Percentiles rank a stretch among this genome's conserved stretches.
Evolutionary conservation across 2,888 invertebrate genomes (phyloP).

Genomic region (Pyralis farinalis): DNA sequence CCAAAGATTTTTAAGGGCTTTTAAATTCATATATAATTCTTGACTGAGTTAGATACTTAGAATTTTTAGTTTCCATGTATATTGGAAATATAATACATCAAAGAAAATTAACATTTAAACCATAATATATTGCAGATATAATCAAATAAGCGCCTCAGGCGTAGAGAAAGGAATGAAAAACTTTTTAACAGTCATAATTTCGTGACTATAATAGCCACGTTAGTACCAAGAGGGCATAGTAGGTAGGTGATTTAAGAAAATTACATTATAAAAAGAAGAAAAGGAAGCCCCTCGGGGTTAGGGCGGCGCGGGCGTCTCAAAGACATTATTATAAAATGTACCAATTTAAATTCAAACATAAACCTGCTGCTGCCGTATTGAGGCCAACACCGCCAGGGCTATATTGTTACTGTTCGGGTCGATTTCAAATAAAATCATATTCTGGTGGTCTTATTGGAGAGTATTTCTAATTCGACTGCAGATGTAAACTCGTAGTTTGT

Average conservation of each 20-base stretch:
- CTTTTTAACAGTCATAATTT: constrained; percentile 7
- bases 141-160: neutral
- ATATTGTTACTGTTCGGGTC: constrained; percentile 27
- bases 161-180: constrained; percentile 1
- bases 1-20: too few species aligned
- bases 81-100: too few species aligned
- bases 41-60: too few species aligned
- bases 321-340: constrained; percentile 70
- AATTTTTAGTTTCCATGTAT: too few species aligned
- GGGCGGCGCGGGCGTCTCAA: constrained; percentile 50
- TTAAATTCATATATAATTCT: too few species aligned
- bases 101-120: too few species aligned
- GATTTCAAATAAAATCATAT: constrained; percentile 20
- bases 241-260: constrained; percentile 72
- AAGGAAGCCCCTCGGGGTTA: constrained; percentile 47
- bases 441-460: neutral
- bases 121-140: neutral
- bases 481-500: too few species aligned
- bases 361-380: constrained; percentile 45
- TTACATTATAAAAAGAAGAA: constrained; percentile 73
- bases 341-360: constrained; percentile 72
- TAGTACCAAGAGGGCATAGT: constrained; percentile 44
- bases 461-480: constrained; percentile 8
- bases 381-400: constrained; percentile 26
- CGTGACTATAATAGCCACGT: constrained; percentile 33